Evolutionary conservation across 2,888 invertebrate species (phyloP).

Genomic region (Tricholauxania praeusta): DNA sequence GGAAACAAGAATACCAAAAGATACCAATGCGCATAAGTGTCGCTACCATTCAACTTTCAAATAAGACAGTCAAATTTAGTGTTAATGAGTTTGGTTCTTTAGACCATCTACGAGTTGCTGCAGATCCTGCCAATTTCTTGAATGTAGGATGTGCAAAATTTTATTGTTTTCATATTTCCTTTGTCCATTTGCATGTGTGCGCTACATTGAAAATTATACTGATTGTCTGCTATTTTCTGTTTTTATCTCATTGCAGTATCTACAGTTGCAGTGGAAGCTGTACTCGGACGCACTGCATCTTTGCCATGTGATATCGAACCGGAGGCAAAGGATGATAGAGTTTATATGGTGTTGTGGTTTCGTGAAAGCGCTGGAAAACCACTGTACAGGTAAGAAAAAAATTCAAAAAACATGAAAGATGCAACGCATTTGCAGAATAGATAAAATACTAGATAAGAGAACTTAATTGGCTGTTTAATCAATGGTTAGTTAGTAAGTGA

Average conservation of each 20-base stretch:
- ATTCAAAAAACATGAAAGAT: not conserved
- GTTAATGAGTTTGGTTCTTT: slow-evolving; percentile 54
- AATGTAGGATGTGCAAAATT: not conserved
- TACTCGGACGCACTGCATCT: slow-evolving; percentile 84
- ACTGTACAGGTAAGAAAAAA: slow-evolving; percentile 84
- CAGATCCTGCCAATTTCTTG: not conserved
- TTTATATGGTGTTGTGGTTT: slow-evolving; percentile 95
- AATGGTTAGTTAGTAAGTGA: too few species aligned
- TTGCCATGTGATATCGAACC: slow-evolving; percentile 92
- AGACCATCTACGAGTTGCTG: not conserved
- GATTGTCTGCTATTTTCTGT: slow-evolving; percentile 18
- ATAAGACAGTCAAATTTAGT: slow-evolving; percentile 54
- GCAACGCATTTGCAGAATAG: too few species aligned
- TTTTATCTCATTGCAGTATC: slow-evolving; percentile 70
- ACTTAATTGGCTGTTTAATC: too few species aligned
- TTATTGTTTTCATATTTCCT: not conserved
- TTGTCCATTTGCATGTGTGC: slow-evolving; percentile 7
- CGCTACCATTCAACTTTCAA: slow-evolving; percentile 21
- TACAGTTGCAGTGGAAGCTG: slow-evolving; percentile 82
- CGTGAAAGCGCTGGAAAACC: slow-evolving; percentile 88
- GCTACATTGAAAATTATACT: not conserved
- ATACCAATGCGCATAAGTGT: not conserved
- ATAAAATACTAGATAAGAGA: too few species aligned
- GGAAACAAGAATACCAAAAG: not conserved
- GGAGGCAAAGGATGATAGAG: slow-evolving; percentile 83